phyloP scores from a whole-genome alignment of 1,140 invertebrate species.

The Leptestheria dahalacensis region DNA sequence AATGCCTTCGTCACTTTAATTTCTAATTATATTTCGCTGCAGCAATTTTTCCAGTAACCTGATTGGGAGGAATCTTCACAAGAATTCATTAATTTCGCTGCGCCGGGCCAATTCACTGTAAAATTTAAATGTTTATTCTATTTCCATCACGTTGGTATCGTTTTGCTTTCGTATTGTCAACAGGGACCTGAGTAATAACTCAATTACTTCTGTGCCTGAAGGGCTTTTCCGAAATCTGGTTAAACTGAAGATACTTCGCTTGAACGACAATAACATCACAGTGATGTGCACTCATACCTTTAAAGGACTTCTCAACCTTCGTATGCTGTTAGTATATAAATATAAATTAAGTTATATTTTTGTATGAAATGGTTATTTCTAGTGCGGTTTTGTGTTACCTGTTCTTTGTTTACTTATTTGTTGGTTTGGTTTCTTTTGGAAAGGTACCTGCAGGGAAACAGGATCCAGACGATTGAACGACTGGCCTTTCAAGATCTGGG shows the following conservation, averaged over 20 bases:
- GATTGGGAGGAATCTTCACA: conserved; percentile 19
- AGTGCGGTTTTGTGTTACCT: no score
- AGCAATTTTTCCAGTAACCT: conserved; percentile 25
- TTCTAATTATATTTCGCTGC: conserved; percentile 17
- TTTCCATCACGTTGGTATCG: background rate
- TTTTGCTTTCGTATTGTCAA: background rate
- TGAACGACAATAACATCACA: no score
- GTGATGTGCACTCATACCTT: no score
- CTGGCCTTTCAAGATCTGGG: background rate
- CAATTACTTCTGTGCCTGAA: conserved; percentile 23
- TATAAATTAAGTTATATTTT: no score
- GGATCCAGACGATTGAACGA: conserved; percentile 17
- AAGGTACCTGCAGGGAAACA: conserved; percentile 28
- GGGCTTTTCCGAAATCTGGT: conserved; percentile 26
- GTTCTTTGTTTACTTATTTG: no score
- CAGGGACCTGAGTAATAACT: conserved; percentile 27
- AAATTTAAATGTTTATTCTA: conserved; percentile 5
- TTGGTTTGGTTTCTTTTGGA: no score
- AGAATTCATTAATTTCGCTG: conserved; percentile 15
- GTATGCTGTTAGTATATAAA: no score
- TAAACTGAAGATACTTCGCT: conserved; percentile 26
- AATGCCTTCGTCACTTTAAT: no score
- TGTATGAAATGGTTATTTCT: no score
- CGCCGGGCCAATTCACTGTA: conserved; percentile 25
- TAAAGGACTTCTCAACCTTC: no score